phyloP scores from a whole-genome alignment of 2,113 vertebrate species.

The Pygoscelis adeliae region DNA sequence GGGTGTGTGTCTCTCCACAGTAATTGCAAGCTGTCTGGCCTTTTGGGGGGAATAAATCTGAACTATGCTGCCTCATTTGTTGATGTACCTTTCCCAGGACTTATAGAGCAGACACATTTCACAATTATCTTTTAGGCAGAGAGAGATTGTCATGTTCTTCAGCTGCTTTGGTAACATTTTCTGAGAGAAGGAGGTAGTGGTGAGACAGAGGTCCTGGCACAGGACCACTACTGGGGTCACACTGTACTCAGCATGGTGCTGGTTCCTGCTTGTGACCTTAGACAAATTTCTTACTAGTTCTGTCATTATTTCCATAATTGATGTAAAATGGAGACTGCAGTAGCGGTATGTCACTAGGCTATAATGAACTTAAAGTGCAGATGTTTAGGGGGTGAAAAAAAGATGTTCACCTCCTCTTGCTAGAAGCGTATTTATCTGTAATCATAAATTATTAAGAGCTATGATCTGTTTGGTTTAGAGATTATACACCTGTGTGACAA shows the following conservation, averaged over 20 bases:
- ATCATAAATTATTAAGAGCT: background rate
- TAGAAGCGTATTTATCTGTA: background rate
- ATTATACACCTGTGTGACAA: background rate
- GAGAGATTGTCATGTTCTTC: background rate
- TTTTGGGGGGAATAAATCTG: background rate
- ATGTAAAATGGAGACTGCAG: background rate
- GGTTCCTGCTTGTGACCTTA: background rate
- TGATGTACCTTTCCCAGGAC: background rate
- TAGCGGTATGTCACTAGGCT: background rate
- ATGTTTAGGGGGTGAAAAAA: background rate
- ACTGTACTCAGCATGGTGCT: background rate
- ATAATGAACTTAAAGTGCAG: background rate
- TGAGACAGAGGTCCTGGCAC: background rate
- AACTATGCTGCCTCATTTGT: background rate
- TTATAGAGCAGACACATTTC: background rate
- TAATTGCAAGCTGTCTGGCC: background rate
- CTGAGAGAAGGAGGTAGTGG: background rate
- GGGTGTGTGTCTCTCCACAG: background rate
- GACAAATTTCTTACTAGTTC: background rate
- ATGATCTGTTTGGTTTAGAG: background rate
- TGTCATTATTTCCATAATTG: background rate
- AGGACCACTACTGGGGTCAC: background rate
- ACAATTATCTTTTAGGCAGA: background rate
- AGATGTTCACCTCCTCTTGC: background rate
- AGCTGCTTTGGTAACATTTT: background rate